Evolutionary conservation across 2,113 vertebrate genomes (phyloP).

Genomic region (Dicerorhinus sumatrensis): DNA sequence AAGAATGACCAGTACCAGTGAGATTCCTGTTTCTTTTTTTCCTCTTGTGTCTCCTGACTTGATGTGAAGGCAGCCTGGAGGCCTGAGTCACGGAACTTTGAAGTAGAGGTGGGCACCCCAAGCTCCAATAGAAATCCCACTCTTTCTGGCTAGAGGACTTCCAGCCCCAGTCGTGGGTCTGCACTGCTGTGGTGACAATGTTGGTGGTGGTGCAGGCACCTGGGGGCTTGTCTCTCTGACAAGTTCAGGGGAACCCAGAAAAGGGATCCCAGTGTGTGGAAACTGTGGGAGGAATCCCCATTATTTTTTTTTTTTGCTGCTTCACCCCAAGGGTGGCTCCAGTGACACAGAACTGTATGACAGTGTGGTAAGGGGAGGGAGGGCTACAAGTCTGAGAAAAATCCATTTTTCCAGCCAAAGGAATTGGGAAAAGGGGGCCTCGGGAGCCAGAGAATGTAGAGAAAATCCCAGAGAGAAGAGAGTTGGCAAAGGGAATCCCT

Average conservation of each 20-base stretch:
- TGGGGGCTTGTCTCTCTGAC: conserved; percentile 10
- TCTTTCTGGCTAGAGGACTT: background rate
- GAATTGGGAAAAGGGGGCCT: background rate
- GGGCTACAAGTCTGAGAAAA: background rate
- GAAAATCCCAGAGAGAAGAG: background rate
- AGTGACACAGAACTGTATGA: background rate
- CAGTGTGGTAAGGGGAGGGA: background rate
- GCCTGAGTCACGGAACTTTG: background rate
- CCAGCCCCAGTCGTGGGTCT: background rate
- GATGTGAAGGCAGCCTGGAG: background rate
- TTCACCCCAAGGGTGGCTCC: background rate
- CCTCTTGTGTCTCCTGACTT: background rate
- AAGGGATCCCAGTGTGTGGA: background rate
- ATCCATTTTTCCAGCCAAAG: background rate
- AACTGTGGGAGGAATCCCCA: background rate
- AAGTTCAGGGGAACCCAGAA: background rate
- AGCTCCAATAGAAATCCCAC: background rate
- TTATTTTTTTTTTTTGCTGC: background rate
- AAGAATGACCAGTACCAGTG: background rate
- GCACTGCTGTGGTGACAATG: background rate
- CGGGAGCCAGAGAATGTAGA: background rate
- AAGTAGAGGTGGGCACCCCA: background rate
- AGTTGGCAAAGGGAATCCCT: conserved; percentile 4
- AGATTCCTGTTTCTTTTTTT: background rate
- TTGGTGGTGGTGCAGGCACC: background rate